phyloP scores from a whole-genome alignment of 2,797 vertebrate species.

The Gila robusta region DNA sequence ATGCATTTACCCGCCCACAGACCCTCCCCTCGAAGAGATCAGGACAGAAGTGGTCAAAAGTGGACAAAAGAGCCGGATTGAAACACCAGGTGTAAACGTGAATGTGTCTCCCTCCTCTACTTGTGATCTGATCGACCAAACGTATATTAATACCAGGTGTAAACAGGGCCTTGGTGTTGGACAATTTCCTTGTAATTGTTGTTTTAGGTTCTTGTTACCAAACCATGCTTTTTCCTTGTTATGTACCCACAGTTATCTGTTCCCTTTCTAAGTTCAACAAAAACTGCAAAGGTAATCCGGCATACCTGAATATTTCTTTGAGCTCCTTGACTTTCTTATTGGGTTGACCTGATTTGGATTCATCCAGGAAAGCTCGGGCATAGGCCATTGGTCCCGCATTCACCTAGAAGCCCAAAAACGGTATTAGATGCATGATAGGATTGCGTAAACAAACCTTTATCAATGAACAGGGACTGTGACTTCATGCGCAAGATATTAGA shows the following conservation, averaged over 20 bases:
- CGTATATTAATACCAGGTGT: neutral
- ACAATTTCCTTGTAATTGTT: neutral
- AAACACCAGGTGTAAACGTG: neutral
- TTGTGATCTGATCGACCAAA: neutral
- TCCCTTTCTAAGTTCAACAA: neutral
- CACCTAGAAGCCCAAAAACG: slow-evolving; percentile 79
- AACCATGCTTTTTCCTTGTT: neutral
- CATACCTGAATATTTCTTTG: slow-evolving; percentile 93
- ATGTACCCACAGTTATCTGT: neutral
- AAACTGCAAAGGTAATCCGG: neutral
- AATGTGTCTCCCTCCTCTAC: neutral
- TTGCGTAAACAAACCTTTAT: neutral
- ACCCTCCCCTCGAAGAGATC: neutral
- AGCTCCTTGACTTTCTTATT: slow-evolving; percentile 92
- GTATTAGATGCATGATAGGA: neutral
- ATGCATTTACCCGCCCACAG: neutral
- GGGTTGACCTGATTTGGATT: slow-evolving; percentile 85
- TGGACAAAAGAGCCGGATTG: too few relatives aligned
- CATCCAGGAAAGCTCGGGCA: slow-evolving; percentile 92
- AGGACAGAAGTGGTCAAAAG: neutral
- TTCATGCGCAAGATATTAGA: neutral
- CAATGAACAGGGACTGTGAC: neutral
- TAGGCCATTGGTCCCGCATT: slow-evolving; percentile 98
- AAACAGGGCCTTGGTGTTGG: neutral
- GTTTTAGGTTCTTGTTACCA: neutral